phyloP scores from a whole-genome alignment of 37 sponge, comb jelly and placozoan species.

The Beroe forskalii region DNA sequence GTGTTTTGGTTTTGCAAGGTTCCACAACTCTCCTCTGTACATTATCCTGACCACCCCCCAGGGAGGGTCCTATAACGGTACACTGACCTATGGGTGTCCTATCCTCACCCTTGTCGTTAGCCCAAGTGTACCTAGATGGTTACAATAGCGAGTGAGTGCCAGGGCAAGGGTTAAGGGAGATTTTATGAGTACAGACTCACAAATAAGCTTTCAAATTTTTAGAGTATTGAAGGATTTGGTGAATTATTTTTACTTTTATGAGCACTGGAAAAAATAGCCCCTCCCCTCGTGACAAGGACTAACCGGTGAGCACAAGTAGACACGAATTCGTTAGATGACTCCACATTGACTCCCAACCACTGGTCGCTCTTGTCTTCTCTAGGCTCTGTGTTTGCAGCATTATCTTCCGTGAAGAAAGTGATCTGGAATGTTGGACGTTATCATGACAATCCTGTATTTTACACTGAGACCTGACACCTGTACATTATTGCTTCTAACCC shows the following conservation, averaged over 20 bases:
- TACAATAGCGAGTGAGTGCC: too few relatives aligned
- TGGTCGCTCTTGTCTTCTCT: conserved; percentile 24
- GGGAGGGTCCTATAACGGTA: conserved; percentile 10
- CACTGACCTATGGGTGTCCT: conserved; percentile 36
- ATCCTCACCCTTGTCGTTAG: background rate
- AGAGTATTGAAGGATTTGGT: too few relatives aligned
- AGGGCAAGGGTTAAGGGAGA: background rate
- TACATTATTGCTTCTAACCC: too few relatives aligned
- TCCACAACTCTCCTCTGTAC: background rate
- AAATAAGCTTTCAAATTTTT: too few relatives aligned
- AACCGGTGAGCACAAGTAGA: conserved; percentile 50
- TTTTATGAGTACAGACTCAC: too few relatives aligned
- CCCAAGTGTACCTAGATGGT: background rate
- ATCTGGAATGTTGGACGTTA: conserved; percentile 11
- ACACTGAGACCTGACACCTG: too few relatives aligned
- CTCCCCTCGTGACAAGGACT: too few relatives aligned
- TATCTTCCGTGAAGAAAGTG: conserved; percentile 5
- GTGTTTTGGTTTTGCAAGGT: background rate
- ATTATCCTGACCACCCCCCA: background rate
- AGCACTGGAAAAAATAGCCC: too few relatives aligned
- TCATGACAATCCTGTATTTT: too few relatives aligned
- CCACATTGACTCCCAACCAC: conserved; percentile 53
- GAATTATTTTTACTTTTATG: too few relatives aligned
- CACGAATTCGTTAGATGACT: conserved; percentile 14
- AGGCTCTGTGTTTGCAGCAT: background rate